Evolutionary conservation across 2,113 vertebrate genomes (phyloP).

Genomic region (Amblyornis subalaris): DNA sequence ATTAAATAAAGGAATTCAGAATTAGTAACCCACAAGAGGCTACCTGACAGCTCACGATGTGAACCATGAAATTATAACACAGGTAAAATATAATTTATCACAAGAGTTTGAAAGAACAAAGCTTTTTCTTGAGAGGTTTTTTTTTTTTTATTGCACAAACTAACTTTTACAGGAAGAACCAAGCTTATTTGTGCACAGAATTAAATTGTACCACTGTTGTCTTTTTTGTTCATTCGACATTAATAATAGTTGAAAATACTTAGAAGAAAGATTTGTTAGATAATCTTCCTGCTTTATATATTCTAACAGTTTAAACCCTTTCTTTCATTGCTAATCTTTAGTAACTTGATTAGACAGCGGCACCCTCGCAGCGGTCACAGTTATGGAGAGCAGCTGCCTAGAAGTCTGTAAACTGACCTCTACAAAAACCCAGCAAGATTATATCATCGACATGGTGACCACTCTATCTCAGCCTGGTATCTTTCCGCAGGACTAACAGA

Average conservation of each 20-base stretch:
- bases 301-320: background rate
- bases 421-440: background rate
- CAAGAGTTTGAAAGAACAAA: background rate
- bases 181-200: background rate
- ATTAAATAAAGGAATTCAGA: slow-evolving; percentile 25
- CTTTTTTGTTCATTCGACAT: background rate
- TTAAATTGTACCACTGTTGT: background rate
- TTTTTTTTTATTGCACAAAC: background rate
- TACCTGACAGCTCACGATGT: background rate
- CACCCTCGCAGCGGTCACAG: background rate
- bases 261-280: background rate
- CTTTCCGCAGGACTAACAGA: rapidly evolving
- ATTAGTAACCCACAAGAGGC: background rate
- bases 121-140: background rate
- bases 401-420: background rate
- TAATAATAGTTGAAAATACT: background rate
- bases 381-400: slow-evolving; percentile 28
- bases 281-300: background rate
- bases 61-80: background rate
- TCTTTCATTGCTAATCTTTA: background rate
- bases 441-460: background rate
- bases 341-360: background rate
- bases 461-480: background rate
- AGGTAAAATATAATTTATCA: background rate
- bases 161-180: background rate